Evolutionary conservation across 2,797 vertebrate genomes (phyloP), one percentile per base, ranked within the genome.

Genomic region (Syngnathus rostellatus): DNA sequence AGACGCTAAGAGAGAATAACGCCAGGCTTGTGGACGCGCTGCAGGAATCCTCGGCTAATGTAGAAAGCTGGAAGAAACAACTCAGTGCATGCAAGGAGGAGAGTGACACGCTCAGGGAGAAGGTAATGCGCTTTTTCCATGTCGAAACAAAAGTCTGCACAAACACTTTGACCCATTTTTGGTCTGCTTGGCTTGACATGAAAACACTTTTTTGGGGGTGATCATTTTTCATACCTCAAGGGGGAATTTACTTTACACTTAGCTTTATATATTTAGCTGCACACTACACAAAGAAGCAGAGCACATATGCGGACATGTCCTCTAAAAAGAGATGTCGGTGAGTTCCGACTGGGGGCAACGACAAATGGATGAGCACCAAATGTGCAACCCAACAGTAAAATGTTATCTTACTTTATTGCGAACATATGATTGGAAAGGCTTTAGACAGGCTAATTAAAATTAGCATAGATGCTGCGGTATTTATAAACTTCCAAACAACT

Each of bases 11-110:
- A 73, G 96, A 98, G 77, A 98, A 92, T 86, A 98, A 98, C 0
- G 90, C 92, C n/a, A 85, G 94, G 64, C 92, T 99, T 77, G 91
- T 83, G 69, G 88, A 93, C 0, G 90, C 95, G 0, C 92, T 99
- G 80, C 93, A 96, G 86, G 95, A 99, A 83, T 95, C 96, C 0
- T 92, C 93, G 0, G 90, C 92, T 82, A 96, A 93, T 58, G 93
- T 93, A 0, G 95, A 98, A 76, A 95, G 93, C 79, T 99, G 96
- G 95, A 98, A 95, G 85, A 91, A 92, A 73, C 94, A 97, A 77
- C 92, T 97, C 66, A 83, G 84, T 64, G 73, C 85, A 72, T 94
- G 94, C 88, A 93, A 96, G 59, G 95, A 95, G 0, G 95, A 98
- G 86, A 96, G 95, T 0, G 93, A 93, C 72, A 81, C 88, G 21